These are phyloP conservation scores for Notolepis coatsorum DNA, from an alignment of 2,797 vertebrate species.

Conservation along the genomic window DNA sequence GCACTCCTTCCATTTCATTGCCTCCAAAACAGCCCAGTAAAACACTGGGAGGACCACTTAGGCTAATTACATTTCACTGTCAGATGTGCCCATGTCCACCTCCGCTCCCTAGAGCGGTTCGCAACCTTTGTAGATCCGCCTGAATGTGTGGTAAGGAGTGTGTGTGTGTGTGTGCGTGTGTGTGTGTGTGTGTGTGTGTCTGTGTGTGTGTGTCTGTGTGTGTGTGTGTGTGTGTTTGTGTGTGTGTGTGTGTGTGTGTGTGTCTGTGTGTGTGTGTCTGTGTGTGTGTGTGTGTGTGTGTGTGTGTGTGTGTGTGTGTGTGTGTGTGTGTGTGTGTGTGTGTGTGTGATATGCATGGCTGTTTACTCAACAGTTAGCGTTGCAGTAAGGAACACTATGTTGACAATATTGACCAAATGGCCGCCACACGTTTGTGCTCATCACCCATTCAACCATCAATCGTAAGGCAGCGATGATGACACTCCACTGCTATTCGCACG, in stretches of 20 bases:
- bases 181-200: not conserved
- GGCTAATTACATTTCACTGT: constrained; percentile 69
- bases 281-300: not conserved
- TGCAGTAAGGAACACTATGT: not conserved
- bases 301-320: not conserved
- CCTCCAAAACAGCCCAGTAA: constrained; percentile 64
- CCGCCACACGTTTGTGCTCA: too few species aligned
- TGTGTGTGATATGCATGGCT: not conserved
- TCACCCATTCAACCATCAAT: not conserved
- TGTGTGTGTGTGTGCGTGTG: not conserved
- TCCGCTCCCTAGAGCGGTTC: constrained; percentile 31
- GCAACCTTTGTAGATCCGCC: constrained; percentile 37
- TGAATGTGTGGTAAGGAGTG: constrained; percentile 2
- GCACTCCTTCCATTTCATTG: constrained; percentile 51
- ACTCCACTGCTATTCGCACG: not conserved
- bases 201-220: not conserved
- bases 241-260: not conserved
- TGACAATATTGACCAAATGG: constrained; percentile 5
- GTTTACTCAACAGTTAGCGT: too few species aligned
- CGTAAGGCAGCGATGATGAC: not conserved
- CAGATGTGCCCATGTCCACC: constrained; percentile 48
- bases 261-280: not conserved
- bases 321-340: not conserved
- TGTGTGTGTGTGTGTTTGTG: not conserved
- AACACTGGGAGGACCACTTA: constrained; percentile 62